A percentile compares a stretch with the other conserved stretches of the same genome.
Evolutionary conservation across 1,140 invertebrate genomes (phyloP).

Genomic region (Bathynomus jamesi): DNA sequence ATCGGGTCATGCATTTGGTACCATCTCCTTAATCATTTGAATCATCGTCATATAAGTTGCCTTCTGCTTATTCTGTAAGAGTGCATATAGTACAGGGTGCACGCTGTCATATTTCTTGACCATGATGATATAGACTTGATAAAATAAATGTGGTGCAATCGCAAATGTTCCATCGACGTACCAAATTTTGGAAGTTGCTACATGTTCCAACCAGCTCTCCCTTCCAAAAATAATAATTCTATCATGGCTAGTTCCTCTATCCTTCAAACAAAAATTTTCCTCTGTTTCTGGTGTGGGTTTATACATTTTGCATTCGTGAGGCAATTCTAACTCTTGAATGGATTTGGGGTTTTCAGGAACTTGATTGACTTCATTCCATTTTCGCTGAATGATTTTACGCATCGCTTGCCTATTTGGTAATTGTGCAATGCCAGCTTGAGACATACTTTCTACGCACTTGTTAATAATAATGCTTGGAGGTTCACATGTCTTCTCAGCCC

Average conservation of each 20-base stretch:
- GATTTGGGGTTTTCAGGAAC: constrained; percentile 19
- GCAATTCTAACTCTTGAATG: no score
- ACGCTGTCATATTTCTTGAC: constrained; percentile 7
- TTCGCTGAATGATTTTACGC: constrained; percentile 15
- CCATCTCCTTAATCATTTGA: constrained; percentile 14
- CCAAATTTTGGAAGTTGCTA: constrained; percentile 19
- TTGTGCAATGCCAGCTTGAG: constrained; percentile 18
- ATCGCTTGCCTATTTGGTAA: constrained; percentile 17
- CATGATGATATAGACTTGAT: no score
- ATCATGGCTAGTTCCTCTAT: constrained; percentile 12
- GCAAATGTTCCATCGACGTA: no score
- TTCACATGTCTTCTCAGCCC: no score
- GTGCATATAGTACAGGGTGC: no score
- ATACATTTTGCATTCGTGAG: no score
- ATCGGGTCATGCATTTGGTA: constrained; percentile 15
- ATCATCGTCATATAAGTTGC: constrained; percentile 12
- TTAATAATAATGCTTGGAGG: constrained; percentile 14
- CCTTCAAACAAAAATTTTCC: constrained; percentile 6
- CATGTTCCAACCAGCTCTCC: constrained; percentile 18
- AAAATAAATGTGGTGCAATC: no score
- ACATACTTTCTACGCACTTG: constrained; percentile 14
- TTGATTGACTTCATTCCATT: constrained; percentile 14
- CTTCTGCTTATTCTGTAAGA: constrained; percentile 15
- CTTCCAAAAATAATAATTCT: constrained; percentile 24
- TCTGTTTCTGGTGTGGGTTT: no score